Conservation (phyloP, 2,797 vertebrate genomes). For the Macropodus opercularis region DNA sequence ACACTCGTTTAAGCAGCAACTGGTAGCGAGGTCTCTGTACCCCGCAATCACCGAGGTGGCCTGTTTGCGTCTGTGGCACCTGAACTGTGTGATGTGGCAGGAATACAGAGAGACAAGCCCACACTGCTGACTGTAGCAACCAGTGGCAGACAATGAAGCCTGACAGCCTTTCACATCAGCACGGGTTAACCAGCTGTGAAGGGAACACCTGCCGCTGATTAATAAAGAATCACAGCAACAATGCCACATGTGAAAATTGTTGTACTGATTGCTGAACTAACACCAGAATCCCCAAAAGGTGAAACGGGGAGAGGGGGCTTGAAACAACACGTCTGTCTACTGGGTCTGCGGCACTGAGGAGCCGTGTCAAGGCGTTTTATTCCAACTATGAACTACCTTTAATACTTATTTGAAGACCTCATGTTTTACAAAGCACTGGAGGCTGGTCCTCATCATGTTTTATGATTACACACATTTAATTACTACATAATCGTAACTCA, state of each 20-base stretch:
- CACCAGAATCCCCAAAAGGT: constrained; percentile 46
- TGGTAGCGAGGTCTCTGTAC: constrained; percentile 3
- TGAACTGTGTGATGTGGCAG: constrained; percentile 49
- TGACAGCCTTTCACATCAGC: constrained; percentile 67
- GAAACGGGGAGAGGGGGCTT: neutral
- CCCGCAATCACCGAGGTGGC: constrained; percentile 18
- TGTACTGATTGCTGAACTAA: constrained; percentile 63
- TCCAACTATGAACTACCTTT: neutral
- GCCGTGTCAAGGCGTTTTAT: too few species aligned
- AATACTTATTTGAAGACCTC: neutral
- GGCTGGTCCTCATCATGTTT: too few species aligned
- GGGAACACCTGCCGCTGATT: constrained; percentile 72
- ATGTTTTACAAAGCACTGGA: neutral
- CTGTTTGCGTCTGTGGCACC: constrained; percentile 45
- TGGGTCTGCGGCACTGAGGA: too few species aligned
- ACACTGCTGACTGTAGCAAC: constrained; percentile 34
- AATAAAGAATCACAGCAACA: constrained; percentile 70
- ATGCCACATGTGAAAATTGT: constrained; percentile 44
- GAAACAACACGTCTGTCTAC: neutral
- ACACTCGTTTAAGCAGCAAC: neutral
- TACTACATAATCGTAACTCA: too few species aligned
- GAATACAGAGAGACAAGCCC: constrained; percentile 23
- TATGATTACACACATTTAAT: too few species aligned
- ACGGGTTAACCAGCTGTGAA: constrained; percentile 75
- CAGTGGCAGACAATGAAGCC: constrained; percentile 51